These are phyloP conservation scores for Mesembrinibis cayennensis DNA, from an alignment of 2,113 vertebrate genomes.

Conservation along the genomic window DNA sequence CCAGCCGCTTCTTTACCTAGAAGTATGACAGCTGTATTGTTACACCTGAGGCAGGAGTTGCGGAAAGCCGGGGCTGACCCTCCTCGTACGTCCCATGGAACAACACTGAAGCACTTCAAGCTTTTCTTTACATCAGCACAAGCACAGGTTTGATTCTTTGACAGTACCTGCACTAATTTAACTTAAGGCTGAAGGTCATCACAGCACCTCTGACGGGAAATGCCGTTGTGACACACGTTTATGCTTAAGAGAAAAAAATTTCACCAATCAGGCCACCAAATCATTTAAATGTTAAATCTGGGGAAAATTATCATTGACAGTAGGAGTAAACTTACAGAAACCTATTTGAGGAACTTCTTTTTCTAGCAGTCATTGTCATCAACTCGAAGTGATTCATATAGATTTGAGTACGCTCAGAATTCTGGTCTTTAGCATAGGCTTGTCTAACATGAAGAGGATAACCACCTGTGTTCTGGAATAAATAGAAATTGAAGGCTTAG, in stretches of 20 bases:
- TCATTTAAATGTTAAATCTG: background rate
- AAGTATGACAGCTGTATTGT: background rate
- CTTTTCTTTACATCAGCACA: slow-evolving; percentile 82
- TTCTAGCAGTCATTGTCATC: slow-evolving; percentile 86
- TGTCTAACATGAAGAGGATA: slow-evolving; percentile 81
- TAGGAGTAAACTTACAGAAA: slow-evolving; percentile 72
- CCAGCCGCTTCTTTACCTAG: background rate
- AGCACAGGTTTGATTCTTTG: slow-evolving; percentile 85
- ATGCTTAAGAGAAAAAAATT: background rate
- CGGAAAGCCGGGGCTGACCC: background rate
- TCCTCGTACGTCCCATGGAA: background rate
- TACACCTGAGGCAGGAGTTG: background rate
- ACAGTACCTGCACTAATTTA: slow-evolving; percentile 78
- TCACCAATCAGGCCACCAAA: background rate
- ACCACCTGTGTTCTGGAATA: slow-evolving; percentile 79
- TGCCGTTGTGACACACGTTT: fast-evolving
- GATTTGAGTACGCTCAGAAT: slow-evolving; percentile 81
- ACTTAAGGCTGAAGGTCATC: slow-evolving; percentile 62
- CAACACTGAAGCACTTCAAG: background rate
- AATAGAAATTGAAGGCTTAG: background rate
- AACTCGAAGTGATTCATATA: slow-evolving; percentile 83
- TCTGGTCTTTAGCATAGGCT: slow-evolving; percentile 86
- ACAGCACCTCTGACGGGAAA: background rate
- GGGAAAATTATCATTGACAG: background rate
- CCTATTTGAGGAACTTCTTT: slow-evolving; percentile 84